phyloP scores from a whole-genome alignment of 2,797 vertebrate species.

The Alexandromys oeconomus region DNA sequence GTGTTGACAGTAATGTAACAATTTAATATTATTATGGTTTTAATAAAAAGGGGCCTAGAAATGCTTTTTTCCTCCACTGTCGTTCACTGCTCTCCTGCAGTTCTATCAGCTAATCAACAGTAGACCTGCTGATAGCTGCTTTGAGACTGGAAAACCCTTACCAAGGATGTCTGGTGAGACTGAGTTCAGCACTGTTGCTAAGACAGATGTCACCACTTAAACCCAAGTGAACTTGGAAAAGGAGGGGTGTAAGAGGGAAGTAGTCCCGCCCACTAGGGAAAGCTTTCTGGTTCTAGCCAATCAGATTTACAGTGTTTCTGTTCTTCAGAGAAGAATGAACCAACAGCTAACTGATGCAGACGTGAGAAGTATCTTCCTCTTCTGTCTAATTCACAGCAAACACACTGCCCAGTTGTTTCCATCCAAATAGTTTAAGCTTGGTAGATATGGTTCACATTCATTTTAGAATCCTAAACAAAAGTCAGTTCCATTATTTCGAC shows the following conservation, averaged over 20 bases:
- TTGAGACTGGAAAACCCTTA: not conserved
- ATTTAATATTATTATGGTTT: not conserved
- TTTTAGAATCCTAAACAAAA: conserved; percentile 36
- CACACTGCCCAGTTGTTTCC: not conserved
- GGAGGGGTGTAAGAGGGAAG: not conserved
- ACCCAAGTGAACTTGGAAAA: not conserved
- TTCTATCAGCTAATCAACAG: not conserved
- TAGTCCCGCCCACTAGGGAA: not conserved
- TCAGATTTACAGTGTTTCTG: not conserved
- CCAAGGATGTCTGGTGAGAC: not conserved
- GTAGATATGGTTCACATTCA: not conserved
- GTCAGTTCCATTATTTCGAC: not conserved
- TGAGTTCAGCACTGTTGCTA: not conserved
- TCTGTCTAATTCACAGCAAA: not conserved
- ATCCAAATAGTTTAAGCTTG: conserved; percentile 30
- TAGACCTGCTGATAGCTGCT: not conserved
- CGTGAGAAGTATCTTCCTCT: not conserved
- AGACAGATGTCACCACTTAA: not conserved
- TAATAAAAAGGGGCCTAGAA: not conserved
- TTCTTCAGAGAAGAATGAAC: not conserved
- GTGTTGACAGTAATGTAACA: not conserved
- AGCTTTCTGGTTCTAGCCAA: not conserved
- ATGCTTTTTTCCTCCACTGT: not conserved
- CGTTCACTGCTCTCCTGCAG: not conserved
- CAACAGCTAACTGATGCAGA: not conserved